Percentiles rank a stretch among this genome's conserved stretches.
Evolutionary conservation across 2,888 invertebrate genomes (phyloP).

Genomic region (Neoscelio sp.): DNA sequence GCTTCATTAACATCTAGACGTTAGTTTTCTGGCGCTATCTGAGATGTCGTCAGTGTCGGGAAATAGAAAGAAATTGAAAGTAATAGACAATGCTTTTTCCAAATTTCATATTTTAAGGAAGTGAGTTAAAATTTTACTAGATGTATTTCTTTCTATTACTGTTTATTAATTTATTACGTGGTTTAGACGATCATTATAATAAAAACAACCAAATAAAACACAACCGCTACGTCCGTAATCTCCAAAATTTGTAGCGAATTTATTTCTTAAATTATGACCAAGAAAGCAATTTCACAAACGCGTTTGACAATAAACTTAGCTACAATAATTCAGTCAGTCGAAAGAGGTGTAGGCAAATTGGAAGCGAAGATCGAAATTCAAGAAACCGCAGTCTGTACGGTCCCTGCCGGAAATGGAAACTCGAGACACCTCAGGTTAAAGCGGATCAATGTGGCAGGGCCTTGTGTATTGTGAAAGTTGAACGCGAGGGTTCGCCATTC

Average conservation of each 20-base stretch:
- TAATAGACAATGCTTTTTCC: too few relatives aligned
- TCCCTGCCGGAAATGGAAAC: slow-evolving; percentile 69
- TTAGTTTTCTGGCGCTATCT: too few relatives aligned
- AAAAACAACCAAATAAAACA: too few relatives aligned
- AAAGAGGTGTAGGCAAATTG: slow-evolving; percentile 67
- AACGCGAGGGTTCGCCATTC: slow-evolving; percentile 51
- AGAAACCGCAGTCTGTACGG: slow-evolving; percentile 68
- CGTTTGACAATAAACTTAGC: slow-evolving; percentile 38
- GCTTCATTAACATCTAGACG: too few relatives aligned
- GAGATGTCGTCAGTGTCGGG: too few relatives aligned
- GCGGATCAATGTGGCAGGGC: slow-evolving; percentile 50
- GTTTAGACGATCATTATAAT: too few relatives aligned
- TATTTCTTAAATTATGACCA: not conserved
- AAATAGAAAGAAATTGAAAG: too few relatives aligned
- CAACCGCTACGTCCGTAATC: too few relatives aligned
- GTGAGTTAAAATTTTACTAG: too few relatives aligned
- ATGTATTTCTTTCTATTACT: too few relatives aligned
- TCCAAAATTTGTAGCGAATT: not conserved
- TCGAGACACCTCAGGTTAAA: slow-evolving; percentile 65
- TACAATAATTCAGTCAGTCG: slow-evolving; percentile 45
- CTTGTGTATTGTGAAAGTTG: slow-evolving; percentile 51
- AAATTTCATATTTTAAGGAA: too few relatives aligned
- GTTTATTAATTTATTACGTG: too few relatives aligned
- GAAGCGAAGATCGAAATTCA: slow-evolving; percentile 72
- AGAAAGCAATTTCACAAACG: not conserved